A percentile compares a stretch with the other conserved stretches of the same genome.
Evolutionary conservation across 2,113 vertebrate genomes (phyloP).

Genomic region (Nothobranchius furzeri): DNA sequence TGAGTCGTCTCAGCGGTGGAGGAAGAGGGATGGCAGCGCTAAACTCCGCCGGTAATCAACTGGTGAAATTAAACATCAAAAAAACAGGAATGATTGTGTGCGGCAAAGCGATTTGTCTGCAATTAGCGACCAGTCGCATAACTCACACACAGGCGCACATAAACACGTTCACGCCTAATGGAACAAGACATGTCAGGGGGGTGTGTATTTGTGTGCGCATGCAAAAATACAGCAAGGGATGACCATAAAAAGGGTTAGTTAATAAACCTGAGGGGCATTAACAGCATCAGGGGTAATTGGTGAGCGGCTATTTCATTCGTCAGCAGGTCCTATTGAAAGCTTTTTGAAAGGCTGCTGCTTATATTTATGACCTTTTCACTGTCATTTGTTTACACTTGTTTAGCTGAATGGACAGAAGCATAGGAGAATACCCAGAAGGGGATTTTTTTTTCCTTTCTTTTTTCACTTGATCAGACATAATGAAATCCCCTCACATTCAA

Average conservation of each 20-base stretch:
- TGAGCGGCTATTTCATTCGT: slow-evolving; percentile 71
- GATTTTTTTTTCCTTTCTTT: neutral
- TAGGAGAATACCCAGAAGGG: slow-evolving; percentile 11
- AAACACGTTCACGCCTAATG: slow-evolving; percentile 65
- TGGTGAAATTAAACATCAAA: slow-evolving; percentile 83
- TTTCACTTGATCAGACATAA: slow-evolving; percentile 4
- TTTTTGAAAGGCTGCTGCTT: slow-evolving; percentile 56
- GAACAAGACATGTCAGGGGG: slow-evolving; percentile 56
- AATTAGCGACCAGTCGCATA: slow-evolving; percentile 79
- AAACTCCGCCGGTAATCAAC: slow-evolving; percentile 81
- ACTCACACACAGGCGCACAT: slow-evolving; percentile 67
- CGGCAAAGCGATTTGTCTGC: slow-evolving; percentile 83
- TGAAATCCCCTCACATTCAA: neutral
- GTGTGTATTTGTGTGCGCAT: slow-evolving; percentile 47
- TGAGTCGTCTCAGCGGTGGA: slow-evolving; percentile 68
- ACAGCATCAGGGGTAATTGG: slow-evolving; percentile 63
- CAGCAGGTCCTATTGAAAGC: slow-evolving; percentile 66
- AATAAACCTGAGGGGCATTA: slow-evolving; percentile 74
- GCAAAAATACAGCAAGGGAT: slow-evolving; percentile 40
- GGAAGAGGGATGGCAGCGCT: slow-evolving; percentile 73
- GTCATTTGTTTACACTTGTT: slow-evolving; percentile 61
- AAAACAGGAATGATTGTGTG: slow-evolving; percentile 82
- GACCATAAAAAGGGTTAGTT: slow-evolving; percentile 75
- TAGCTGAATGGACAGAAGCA: slow-evolving; percentile 27
- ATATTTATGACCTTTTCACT: slow-evolving; percentile 62